phyloP scores from a whole-genome alignment of 2,888 invertebrate genomes.

The Drosophila hawaiiensis region DNA sequence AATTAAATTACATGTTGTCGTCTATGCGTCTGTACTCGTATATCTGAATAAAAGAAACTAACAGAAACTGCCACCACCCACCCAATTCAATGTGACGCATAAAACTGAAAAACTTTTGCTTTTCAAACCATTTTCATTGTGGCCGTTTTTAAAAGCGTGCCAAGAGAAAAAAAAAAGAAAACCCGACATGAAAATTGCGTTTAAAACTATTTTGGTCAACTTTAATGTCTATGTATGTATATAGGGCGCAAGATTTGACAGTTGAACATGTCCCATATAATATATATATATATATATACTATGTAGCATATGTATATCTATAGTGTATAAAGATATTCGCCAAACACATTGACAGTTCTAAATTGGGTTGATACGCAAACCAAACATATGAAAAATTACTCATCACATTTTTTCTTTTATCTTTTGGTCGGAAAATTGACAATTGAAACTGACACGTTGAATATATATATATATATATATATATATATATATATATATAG shows the following conservation, averaged over 20 bases:
- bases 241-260: conserved; percentile 31
- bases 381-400: conserved; percentile 44
- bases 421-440: conserved; percentile 29
- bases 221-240: conserved; percentile 18
- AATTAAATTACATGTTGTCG: conserved; percentile 38
- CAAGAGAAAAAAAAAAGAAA: conserved; percentile 23
- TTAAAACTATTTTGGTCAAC: conserved; percentile 29
- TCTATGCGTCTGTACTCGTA: conserved; percentile 1
- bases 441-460: conserved; percentile 40
- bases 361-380: conserved; percentile 66
- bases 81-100: conserved; percentile 33
- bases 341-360: conserved; percentile 62
- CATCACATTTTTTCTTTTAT: conserved; percentile 21
- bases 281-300: neutral
- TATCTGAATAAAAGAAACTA: neutral
- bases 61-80: conserved; percentile 30
- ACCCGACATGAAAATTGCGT: conserved; percentile 13
- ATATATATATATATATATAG: neutral
- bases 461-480: neutral
- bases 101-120: conserved; percentile 43
- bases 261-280: conserved; percentile 29
- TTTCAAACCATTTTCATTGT: conserved; percentile 8
- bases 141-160: conserved; percentile 44
- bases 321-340: conserved; percentile 35
- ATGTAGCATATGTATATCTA: neutral